phyloP scores from a whole-genome alignment of 2,113 vertebrate genomes.

The Ictidomys tridecemlineatus region DNA sequence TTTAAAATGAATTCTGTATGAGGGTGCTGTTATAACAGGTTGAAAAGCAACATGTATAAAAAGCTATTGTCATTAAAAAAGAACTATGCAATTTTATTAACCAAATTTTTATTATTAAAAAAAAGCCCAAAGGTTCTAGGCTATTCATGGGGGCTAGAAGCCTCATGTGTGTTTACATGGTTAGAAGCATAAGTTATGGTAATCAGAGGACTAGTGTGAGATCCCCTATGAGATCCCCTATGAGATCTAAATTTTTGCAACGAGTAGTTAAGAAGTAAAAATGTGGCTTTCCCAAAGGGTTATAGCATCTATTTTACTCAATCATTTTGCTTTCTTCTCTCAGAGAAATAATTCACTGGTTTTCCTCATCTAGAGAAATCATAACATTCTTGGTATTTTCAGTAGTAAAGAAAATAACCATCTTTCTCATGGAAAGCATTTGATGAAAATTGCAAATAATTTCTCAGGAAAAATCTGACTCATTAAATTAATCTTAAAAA shows the following conservation, averaged over 20 bases:
- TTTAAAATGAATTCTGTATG: conserved; percentile 4
- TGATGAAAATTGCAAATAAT: conserved; percentile 70
- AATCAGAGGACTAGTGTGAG: conserved; percentile 86
- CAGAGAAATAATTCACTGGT: conserved; percentile 84
- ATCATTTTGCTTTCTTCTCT: conserved; percentile 86
- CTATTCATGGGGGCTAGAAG: conserved; percentile 86
- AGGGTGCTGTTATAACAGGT: conserved; percentile 31
- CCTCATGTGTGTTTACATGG: conserved; percentile 85
- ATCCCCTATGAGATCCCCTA: conserved; percentile 82
- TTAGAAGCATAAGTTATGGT: conserved; percentile 87
- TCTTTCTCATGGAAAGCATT: conserved; percentile 73
- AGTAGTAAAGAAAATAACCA: conserved; percentile 73
- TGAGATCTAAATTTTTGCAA: conserved; percentile 85
- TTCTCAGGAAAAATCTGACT: conserved; percentile 60
- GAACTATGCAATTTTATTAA: conserved; percentile 61
- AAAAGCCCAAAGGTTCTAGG: conserved; percentile 81
- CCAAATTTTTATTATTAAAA: conserved; percentile 72
- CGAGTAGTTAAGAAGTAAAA: conserved; percentile 87
- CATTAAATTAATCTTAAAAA: conserved; percentile 66
- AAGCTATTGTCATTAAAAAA: conserved; percentile 76
- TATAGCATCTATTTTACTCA: conserved; percentile 87
- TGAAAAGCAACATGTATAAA: conserved; percentile 79
- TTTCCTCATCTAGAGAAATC: conserved; percentile 79
- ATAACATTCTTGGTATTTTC: conserved; percentile 68
- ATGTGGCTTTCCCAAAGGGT: conserved; percentile 82